These are phyloP conservation scores for Crossoptilon crossoptilon DNA, from an alignment of 2,797 vertebrate genomes.

Conservation along the genomic window DNA sequence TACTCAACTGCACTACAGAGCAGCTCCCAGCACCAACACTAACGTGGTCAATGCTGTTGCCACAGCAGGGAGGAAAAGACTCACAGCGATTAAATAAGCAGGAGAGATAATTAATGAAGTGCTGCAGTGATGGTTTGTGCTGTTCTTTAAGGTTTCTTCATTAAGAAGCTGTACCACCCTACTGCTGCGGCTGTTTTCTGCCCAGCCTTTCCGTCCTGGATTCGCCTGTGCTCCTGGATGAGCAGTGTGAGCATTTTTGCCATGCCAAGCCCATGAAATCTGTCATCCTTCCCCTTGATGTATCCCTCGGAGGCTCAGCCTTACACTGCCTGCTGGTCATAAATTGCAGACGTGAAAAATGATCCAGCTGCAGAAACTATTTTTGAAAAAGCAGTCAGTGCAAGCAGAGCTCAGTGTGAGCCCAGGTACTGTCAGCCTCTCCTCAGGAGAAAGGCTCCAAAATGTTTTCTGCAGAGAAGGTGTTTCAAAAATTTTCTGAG, in stretches of 20 bases:
- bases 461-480: neutral
- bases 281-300: conserved; percentile 16
- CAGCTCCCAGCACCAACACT: neutral
- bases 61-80: conserved; percentile 33
- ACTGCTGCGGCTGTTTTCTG: neutral
- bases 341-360: conserved; percentile 32
- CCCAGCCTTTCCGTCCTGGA: neutral
- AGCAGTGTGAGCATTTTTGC: neutral
- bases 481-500: neutral
- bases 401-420: conserved; percentile 11
- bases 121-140: neutral
- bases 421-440: neutral
- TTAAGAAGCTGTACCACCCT: neutral
- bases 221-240: neutral
- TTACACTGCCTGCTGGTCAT: neutral
- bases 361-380: conserved; percentile 34
- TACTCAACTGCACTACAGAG: conserved; percentile 19
- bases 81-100: conserved; percentile 34
- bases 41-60: neutral
- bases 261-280: neutral
- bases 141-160: neutral
- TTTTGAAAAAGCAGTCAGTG: conserved; percentile 12
- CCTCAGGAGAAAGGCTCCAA: neutral
- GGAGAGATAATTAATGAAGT: neutral
- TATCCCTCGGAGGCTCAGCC: conserved; percentile 12